Conservation (phyloP, 2,888 invertebrate species). For the Cephus spinipes region DNA sequence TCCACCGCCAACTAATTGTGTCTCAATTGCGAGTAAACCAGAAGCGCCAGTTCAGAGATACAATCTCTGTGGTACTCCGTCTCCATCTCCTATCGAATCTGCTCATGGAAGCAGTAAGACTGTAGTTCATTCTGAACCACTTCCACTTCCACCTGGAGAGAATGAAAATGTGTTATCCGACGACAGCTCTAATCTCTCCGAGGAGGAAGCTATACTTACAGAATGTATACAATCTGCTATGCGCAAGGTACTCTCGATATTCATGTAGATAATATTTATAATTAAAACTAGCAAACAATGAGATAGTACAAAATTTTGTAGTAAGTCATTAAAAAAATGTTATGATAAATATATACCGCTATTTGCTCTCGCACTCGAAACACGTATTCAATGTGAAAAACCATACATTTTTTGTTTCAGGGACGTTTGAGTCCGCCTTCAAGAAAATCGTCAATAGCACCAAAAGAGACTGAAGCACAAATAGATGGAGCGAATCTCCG, state of each 20-base stretch:
- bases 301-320: background rate
- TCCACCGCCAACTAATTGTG: slow-evolving; percentile 32
- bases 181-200: slow-evolving; percentile 73
- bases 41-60: slow-evolving; percentile 32
- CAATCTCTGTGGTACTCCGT: slow-evolving; percentile 47
- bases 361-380: background rate
- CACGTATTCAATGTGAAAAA: background rate
- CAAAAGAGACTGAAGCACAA: slow-evolving; percentile 12
- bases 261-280: background rate
- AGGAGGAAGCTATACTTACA: slow-evolving; percentile 74
- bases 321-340: background rate
- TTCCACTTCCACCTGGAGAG: slow-evolving; percentile 27
- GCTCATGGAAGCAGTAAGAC: slow-evolving; percentile 35
- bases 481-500: background rate
- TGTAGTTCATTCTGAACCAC: slow-evolving; percentile 28
- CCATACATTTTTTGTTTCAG: slow-evolving; percentile 11
- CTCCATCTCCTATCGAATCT: slow-evolving; percentile 49
- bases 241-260: slow-evolving; percentile 67
- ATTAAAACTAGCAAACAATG: background rate
- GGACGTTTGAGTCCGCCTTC: slow-evolving; percentile 19
- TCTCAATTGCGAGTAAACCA: slow-evolving; percentile 31
- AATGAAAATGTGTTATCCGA: slow-evolving; percentile 71
- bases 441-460: slow-evolving; percentile 23
- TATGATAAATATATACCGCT: no score
- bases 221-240: slow-evolving; percentile 76